phyloP scores from a whole-genome alignment of 1,140 invertebrate genomes.

The Drosophila kikkawai region DNA sequence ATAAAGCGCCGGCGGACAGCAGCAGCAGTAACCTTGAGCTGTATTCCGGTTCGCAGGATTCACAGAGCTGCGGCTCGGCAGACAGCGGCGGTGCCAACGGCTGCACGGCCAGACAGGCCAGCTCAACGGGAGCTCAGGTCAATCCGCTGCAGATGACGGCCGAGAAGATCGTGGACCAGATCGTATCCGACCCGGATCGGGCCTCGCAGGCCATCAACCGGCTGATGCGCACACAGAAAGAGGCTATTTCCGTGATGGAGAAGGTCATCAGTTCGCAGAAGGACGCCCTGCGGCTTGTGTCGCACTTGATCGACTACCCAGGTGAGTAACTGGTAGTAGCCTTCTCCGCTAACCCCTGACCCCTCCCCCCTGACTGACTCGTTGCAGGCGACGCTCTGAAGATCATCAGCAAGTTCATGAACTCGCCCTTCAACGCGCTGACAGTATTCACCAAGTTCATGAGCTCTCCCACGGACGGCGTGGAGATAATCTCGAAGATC shows the following conservation, averaged over 20 bases:
- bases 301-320: slow-evolving; percentile 82
- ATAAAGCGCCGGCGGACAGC: slow-evolving; percentile 65
- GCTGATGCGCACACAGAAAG: slow-evolving; percentile 80
- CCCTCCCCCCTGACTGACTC: neutral
- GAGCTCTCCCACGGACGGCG: slow-evolving; percentile 83
- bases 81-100: slow-evolving; percentile 59
- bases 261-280: slow-evolving; percentile 82
- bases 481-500: slow-evolving; percentile 84
- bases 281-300: slow-evolving; percentile 79
- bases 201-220: slow-evolving; percentile 77
- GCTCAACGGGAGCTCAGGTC: slow-evolving; percentile 20
- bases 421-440: slow-evolving; percentile 83
- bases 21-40: slow-evolving; percentile 69
- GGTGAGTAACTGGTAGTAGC: slow-evolving; percentile 27
- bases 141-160: slow-evolving; percentile 78
- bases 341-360: slow-evolving; percentile 11
- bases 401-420: slow-evolving; percentile 85
- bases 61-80: slow-evolving; percentile 77
- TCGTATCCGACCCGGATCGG: slow-evolving; percentile 79
- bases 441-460: slow-evolving; percentile 85
- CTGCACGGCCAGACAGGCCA: slow-evolving; percentile 12
- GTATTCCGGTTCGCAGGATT: slow-evolving; percentile 69
- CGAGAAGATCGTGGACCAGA: slow-evolving; percentile 77
- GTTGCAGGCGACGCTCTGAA: slow-evolving; percentile 79
- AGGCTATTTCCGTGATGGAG: slow-evolving; percentile 78